Evolutionary conservation across 2,888 invertebrate genomes (phyloP).

Genomic region (Oscheius sp.): DNA sequence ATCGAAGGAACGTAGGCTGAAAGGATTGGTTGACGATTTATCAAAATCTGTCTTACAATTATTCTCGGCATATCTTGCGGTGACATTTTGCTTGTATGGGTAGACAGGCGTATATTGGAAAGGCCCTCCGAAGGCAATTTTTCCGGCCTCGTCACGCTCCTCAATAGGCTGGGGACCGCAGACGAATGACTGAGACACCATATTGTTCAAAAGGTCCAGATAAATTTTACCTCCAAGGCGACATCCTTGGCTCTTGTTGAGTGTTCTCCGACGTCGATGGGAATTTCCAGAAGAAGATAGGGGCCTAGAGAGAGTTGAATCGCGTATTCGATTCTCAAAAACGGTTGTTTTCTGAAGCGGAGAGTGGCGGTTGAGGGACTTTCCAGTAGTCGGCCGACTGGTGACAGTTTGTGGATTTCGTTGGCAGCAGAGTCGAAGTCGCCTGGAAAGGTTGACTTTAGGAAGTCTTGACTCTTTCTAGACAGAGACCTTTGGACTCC

Average conservation of each 20-base stretch:
- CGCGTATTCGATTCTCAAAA: slow-evolving; percentile 60
- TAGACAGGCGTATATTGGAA: slow-evolving; percentile 61
- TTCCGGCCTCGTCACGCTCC: slow-evolving; percentile 57
- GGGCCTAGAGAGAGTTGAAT: slow-evolving; percentile 58
- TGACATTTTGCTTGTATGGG: slow-evolving; percentile 42
- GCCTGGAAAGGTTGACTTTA: slow-evolving; percentile 17
- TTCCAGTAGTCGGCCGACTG: slow-evolving; percentile 51
- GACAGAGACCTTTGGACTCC: too few species aligned
- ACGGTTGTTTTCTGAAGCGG: slow-evolving; percentile 58
- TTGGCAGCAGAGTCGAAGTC: slow-evolving; percentile 43
- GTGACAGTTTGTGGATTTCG: slow-evolving; percentile 47
- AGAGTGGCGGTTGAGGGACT: slow-evolving; percentile 59
- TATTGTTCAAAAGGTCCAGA: slow-evolving; percentile 27
- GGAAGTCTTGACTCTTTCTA: too few species aligned
- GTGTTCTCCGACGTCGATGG: slow-evolving; percentile 55
- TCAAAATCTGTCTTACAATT: background rate
- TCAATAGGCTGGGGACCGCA: slow-evolving; percentile 60
- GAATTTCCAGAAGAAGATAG: slow-evolving; percentile 52
- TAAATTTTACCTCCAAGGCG: slow-evolving; percentile 13
- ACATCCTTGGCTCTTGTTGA: slow-evolving; percentile 49
- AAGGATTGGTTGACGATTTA: background rate
- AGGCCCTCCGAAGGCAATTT: slow-evolving; percentile 58
- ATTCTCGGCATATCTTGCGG: slow-evolving; percentile 6
- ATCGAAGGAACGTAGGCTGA: slow-evolving; percentile 27
- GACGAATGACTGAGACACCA: slow-evolving; percentile 42